Evolutionary conservation across 2,888 invertebrate species (phyloP), one percentile per base, ranked within the genome.

Genomic region (Archips crataeganus): DNA sequence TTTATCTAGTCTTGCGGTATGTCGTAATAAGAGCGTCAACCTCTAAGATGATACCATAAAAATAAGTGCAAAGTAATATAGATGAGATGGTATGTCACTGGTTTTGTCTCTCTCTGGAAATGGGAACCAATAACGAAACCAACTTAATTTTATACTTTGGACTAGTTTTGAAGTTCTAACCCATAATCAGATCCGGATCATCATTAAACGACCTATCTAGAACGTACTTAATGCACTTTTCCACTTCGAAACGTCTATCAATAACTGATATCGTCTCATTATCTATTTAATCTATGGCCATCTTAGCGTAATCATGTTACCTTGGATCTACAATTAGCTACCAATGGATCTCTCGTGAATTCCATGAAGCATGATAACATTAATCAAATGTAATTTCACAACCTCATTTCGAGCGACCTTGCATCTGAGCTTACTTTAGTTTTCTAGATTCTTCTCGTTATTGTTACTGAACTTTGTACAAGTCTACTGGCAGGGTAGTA

Each of bases 361-460:
- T 77, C 79, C 81, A 86, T 87, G 87, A 87, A 81, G 79, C 74
- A 77, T 75, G 74, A 39, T 78, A 71, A 76, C 82, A 87, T 90
- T 85, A 83, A 87, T 90, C 86, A 88, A 75, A 77, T 82, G 83
- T 79, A 79, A 80, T 82, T 82, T 79, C 79, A 77, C 77, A 74
- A 77, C 73, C 75, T 78, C 69, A 76, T 78, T 75, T 77, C 70
- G 62, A 64, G 49, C 75, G 81, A 81, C 84, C 82, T 85, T 85
- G 77, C 76, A 73, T 72, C 72, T 78, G 79, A 73, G 45, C 5
- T 3, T 39, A 6, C 4, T 39, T 39, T 39, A 39, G 39, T 80
- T 82, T 79, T 23, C 23, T 81, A 75, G 79, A 54, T 61, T 62
- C 60, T 63, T 34, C 51, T 62, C 3, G 9, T 15, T n/a, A 11